Evolutionary conservation across 2,113 vertebrate genomes (phyloP), one percentile per base, ranked within the genome.

Genomic region (Toxostoma redivivum): DNA sequence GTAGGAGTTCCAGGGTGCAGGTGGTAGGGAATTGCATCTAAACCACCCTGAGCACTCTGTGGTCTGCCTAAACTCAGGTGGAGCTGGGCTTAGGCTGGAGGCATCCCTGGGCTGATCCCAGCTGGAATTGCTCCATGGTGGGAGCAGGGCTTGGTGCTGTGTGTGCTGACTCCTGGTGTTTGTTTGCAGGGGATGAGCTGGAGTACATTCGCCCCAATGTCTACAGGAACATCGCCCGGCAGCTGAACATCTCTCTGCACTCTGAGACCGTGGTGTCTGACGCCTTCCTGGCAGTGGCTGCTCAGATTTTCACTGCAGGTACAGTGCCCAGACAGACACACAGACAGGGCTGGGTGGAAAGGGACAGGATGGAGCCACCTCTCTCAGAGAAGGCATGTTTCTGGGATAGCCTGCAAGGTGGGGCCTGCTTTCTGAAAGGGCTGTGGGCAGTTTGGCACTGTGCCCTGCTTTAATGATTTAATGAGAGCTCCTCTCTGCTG

Each of bases 241-340:
- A 99, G 76, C 96, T 99, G 71, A 99, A 99, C 97, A 98, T 99
- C 97, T 98, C 99, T 0, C 98, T 99, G 84, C 98, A 99, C 33
- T 99, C 98, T 0, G 99, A 99, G 97, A 97, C 88, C 0, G 97
- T 99, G 70, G 98, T 99, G 97, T 99, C 99, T 0, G 99, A 99
- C 0, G 99, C 99, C 16, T 99, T 99, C 97, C 97, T 99, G 94
- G 99, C 99, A 1, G 99, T 99, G n/a, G 99, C 99, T 0, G 97
- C 98, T 0, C 99, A 99, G 94, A 99, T 99, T 70, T 99, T 99
- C 97, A 98, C 98, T 5, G 99, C 99, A 98, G 99, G 99, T 99
- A 93, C 88, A 10, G 54, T 33, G 24, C 81, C 81, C 40, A 19
- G 18, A 3, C n/a, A 25, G 37, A 30, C 21, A 12, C 1, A 2